These are phyloP conservation scores for Peromyscus nudipes DNA, from an alignment of 2,797 vertebrate genomes.

Conservation along the genomic window DNA sequence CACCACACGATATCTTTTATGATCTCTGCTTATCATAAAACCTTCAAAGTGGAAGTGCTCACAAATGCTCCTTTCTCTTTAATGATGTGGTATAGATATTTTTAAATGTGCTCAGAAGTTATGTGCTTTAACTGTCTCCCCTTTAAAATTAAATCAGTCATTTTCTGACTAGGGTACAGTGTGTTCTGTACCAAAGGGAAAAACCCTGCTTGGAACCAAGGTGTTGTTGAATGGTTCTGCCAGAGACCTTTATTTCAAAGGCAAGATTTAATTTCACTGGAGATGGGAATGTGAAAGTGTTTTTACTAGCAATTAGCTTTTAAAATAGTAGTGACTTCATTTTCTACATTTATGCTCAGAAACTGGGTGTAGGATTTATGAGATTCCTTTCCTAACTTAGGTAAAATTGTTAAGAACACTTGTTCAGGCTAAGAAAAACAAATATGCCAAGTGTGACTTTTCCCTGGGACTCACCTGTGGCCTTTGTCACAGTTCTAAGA, in stretches of 20 bases:
- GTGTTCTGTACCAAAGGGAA: slow-evolving; percentile 74
- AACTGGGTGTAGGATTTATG: slow-evolving; percentile 46
- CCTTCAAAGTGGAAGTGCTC: slow-evolving; percentile 16
- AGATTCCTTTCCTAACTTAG: background rate
- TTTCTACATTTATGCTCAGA: slow-evolving; percentile 71
- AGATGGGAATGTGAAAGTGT: slow-evolving; percentile 83
- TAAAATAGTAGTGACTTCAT: slow-evolving; percentile 72
- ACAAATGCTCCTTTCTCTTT: background rate
- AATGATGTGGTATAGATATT: slow-evolving; percentile 42
- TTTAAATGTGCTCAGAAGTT: slow-evolving; percentile 75
- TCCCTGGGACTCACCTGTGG: background rate
- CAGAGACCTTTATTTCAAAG: slow-evolving; percentile 78
- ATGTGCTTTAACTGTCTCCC: slow-evolving; percentile 70
- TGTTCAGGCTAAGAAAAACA: background rate
- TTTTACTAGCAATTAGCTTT: slow-evolving; percentile 82
- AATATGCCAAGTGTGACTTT: background rate
- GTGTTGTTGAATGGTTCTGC: slow-evolving; percentile 74
- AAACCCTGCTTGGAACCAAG: slow-evolving; percentile 74
- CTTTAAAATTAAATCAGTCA: slow-evolving; percentile 73
- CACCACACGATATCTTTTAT: background rate
- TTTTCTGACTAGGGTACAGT: slow-evolving; percentile 80
- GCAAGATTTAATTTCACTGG: slow-evolving; percentile 81
- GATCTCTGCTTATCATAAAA: slow-evolving; percentile 18
- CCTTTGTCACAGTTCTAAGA: background rate
- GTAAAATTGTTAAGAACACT: slow-evolving; percentile 10